Percentiles rank a stretch among this genome's conserved stretches.
Conservation (phyloP, 2,888 invertebrate genomes). For the Eulithis prunata region DNA sequence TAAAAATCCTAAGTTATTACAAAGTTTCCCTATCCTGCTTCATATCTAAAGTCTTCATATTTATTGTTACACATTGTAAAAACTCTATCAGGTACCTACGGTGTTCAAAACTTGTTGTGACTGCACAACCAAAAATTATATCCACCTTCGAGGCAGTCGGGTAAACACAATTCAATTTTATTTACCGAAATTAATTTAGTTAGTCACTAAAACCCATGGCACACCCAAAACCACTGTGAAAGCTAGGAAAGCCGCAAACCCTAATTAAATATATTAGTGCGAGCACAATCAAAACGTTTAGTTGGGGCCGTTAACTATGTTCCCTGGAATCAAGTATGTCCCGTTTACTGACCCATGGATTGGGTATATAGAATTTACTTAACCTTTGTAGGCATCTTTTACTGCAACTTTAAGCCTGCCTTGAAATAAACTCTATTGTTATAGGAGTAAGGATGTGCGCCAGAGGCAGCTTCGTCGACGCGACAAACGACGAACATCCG, state of each 20-base stretch:
- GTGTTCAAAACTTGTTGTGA: too few species aligned
- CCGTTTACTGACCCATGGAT: constrained; percentile 9
- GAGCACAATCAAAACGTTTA: constrained; percentile 38
- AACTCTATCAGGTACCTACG: too few species aligned
- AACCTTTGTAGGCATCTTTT: too few species aligned
- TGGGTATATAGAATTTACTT: too few species aligned
- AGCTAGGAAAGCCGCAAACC: constrained; percentile 6
- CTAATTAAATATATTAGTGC: constrained; percentile 27
- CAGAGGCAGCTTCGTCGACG: constrained; percentile 6
- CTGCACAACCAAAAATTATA: too few species aligned
- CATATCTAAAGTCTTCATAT: too few species aligned
- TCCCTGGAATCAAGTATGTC: constrained; percentile 36
- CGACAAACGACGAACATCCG: constrained; percentile 39
- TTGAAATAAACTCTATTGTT: constrained; percentile 33
- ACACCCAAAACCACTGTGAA: background rate
- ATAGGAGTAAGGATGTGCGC: constrained; percentile 17
- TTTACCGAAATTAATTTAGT: background rate
- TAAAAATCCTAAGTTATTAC: too few species aligned
- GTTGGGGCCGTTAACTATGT: constrained; percentile 39
- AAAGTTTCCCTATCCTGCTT: too few species aligned
- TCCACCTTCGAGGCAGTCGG: background rate
- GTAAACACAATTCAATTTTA: background rate
- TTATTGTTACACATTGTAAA: too few species aligned
- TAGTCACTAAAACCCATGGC: background rate
- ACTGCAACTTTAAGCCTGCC: constrained; percentile 19